A percentile compares a stretch with the other conserved stretches of the same genome.
Evolutionary conservation across 2,113 vertebrate species (phyloP).

Genomic region (Peromyscus californicus): DNA sequence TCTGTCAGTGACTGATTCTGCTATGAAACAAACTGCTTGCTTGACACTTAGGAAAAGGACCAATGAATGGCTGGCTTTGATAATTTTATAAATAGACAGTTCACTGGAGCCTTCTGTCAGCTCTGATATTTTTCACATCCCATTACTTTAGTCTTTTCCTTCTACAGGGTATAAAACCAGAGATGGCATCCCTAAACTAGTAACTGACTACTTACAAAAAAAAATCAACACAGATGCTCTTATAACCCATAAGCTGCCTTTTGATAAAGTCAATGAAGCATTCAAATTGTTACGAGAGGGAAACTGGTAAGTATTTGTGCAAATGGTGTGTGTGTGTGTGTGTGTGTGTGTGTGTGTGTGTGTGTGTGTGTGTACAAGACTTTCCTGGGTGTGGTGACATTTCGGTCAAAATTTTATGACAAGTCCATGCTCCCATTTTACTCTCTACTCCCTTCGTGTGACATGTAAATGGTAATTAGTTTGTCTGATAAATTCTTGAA

Average conservation of each 20-base stretch:
- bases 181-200: constrained; percentile 89
- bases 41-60: background rate
- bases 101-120: background rate
- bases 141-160: background rate
- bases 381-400: background rate
- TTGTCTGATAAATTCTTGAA: too few species aligned
- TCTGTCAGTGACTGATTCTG: background rate
- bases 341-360: background rate
- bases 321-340: background rate
- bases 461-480: background rate
- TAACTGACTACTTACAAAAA: constrained; percentile 89
- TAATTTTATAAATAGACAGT: background rate
- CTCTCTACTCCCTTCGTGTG: background rate
- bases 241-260: constrained; percentile 90
- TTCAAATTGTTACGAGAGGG: background rate
- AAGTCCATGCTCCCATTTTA: background rate
- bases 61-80: background rate
- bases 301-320: background rate
- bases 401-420: background rate
- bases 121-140: background rate
- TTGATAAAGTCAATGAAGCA: constrained; percentile 71
- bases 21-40: background rate
- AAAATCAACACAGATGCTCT: constrained; percentile 92
- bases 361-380: background rate
- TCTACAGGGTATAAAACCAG: constrained; percentile 79